phyloP scores from a whole-genome alignment of 2,113 vertebrate species.

The Epinephelus lanceolatus region DNA sequence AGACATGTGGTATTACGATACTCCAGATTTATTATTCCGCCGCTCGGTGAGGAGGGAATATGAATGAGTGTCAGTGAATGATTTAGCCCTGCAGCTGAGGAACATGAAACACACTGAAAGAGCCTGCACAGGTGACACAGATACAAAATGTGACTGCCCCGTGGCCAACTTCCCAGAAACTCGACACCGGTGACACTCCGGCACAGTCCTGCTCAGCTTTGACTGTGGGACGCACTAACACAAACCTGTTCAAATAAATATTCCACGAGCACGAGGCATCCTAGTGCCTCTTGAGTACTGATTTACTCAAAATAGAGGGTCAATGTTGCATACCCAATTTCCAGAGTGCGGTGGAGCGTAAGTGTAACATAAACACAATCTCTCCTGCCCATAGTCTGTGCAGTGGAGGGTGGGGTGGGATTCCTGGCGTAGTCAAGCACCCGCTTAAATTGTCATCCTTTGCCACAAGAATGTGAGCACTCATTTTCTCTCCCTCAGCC shows the following conservation, averaged over 20 bases:
- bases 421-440: constrained; percentile 80
- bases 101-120: constrained; percentile 61
- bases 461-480: constrained; percentile 84
- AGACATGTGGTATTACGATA: constrained; percentile 69
- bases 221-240: constrained; percentile 59
- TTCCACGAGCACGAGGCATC: constrained; percentile 72
- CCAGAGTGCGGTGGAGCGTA: constrained; percentile 83
- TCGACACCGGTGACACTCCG: constrained; percentile 68
- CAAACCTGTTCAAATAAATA: constrained; percentile 81
- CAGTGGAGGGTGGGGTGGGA: constrained; percentile 83
- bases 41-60: constrained; percentile 61
- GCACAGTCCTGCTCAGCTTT: constrained; percentile 47
- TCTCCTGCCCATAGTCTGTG: constrained; percentile 76
- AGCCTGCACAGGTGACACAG: constrained; percentile 75
- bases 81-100: constrained; percentile 70
- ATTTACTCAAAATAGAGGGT: constrained; percentile 85
- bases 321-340: constrained; percentile 86
- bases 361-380: constrained; percentile 85
- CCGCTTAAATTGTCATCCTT: constrained; percentile 85
- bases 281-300: constrained; percentile 78
- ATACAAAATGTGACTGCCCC: constrained; percentile 70
- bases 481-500: constrained; percentile 72
- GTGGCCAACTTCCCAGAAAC: constrained; percentile 73
- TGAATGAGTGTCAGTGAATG: constrained; percentile 76
- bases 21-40: constrained; percentile 58